Conservation (phyloP, 1,140 invertebrate species). For the Drosophila tristis region DNA sequence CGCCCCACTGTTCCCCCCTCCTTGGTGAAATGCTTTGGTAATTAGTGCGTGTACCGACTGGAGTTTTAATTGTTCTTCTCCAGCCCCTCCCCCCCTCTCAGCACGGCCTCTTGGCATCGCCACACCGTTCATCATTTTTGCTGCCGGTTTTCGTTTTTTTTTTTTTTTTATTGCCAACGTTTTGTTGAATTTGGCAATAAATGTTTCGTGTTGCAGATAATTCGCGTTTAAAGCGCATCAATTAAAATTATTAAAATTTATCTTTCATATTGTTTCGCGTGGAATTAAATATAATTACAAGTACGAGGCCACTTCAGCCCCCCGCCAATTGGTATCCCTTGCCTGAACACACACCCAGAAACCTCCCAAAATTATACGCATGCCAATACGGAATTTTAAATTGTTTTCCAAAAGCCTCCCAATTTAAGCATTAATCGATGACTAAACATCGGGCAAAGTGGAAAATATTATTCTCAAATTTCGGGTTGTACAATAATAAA, state of each 20-base stretch:
- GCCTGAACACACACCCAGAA: slow-evolving; percentile 4
- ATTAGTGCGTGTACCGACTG: slow-evolving; percentile 74
- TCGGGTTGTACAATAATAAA: no score
- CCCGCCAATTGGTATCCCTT: slow-evolving; percentile 31
- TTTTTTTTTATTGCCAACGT: slow-evolving; percentile 40
- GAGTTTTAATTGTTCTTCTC: slow-evolving; percentile 53
- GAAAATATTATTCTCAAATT: no score
- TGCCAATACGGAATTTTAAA: no score
- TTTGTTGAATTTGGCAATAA: slow-evolving; percentile 60
- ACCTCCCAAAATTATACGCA: neutral
- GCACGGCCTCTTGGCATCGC: neutral
- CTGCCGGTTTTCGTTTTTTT: slow-evolving; percentile 49
- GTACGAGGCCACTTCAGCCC: neutral
- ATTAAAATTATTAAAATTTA: slow-evolving; percentile 79
- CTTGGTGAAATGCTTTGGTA: slow-evolving; percentile 63
- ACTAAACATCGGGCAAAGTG: no score
- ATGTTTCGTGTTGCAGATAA: slow-evolving; percentile 55
- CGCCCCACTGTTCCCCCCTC: neutral
- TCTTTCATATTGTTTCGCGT: slow-evolving; percentile 45
- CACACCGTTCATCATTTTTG: slow-evolving; percentile 20
- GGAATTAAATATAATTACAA: slow-evolving; percentile 75
- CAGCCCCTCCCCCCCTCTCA: slow-evolving; percentile 5
- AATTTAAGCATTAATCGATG: no score
- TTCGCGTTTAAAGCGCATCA: slow-evolving; percentile 77
- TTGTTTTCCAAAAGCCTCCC: no score